Base-by-base conservation (phyloP, 2,113 vertebrate species). In the Coryphaenoides rupestris region DNA sequence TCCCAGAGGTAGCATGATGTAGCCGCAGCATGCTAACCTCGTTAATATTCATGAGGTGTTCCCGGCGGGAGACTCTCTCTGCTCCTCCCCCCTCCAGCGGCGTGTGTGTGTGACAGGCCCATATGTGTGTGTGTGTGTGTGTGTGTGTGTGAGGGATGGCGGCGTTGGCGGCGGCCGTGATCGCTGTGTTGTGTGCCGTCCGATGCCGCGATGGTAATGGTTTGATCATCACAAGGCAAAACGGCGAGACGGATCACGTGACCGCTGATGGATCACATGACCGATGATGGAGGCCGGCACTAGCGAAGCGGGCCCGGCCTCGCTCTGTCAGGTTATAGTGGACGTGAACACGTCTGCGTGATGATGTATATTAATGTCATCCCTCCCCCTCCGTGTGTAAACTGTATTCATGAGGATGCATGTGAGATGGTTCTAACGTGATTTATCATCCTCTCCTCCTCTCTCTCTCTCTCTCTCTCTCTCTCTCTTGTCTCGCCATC, bases 161-260 rank as follows among this genome's bases (percentile, higher is more conserved):
- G 33, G 33, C 33, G 33, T 7, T 12, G 33, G 33, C n/a, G n/a
- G n/a, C n/a, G n/a, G n/a, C n/a, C n/a, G n/a, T 40, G 33, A 40
- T 40, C 13, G 33, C 33, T 40, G 9, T 40, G 33, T 40, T n/a
- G 16, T 50, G 0, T 22, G 47, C 47, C 52, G 45, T n/a, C n/a
- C 28, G 21, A 45, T 45, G 19, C 22, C 33, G 23, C 76, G 71
- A 81, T 83, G 71, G 49, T 81, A 78, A 79, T 77, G 68, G 70
- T 66, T n/a, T 74, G 63, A 84, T 85, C 63, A 79, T 80, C 62
- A 65, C 52, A 59, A 4, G 66, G 65, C 74, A 78, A n/a, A 76
- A 78, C 64, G 72, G 57, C 19, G 78, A 65, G 77, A 80, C 69
- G 61, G 71, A 78, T 82, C 62, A 63, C 65, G 53, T 76, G 84